Percentiles rank a stretch among this genome's conserved stretches.
These are phyloP conservation scores for Frankliniella fusca DNA, from an alignment of 2,888 invertebrate genomes.

Conservation along the genomic window DNA sequence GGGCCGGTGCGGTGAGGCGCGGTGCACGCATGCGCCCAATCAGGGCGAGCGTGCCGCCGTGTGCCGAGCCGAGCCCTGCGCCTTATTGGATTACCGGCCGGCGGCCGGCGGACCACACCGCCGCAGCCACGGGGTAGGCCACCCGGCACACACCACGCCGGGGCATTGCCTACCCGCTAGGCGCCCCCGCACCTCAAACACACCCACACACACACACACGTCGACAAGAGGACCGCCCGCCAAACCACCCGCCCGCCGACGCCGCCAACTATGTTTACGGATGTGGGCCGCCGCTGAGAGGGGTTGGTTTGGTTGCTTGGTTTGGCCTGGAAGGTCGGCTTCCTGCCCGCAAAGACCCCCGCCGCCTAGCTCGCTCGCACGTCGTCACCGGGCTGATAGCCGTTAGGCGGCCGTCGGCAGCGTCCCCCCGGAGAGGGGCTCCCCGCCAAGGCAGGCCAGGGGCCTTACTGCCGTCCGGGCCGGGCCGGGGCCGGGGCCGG, in stretches of 20 bases:
- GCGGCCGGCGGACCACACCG: background rate
- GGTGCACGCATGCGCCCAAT: background rate
- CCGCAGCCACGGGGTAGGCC: background rate
- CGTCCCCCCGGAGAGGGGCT: background rate
- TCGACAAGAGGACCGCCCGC: background rate
- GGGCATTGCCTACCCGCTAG: background rate
- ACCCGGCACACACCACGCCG: background rate
- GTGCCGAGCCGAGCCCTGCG: background rate
- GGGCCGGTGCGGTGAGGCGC: background rate
- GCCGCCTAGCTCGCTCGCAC: too few relatives aligned
- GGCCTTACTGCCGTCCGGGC: too few relatives aligned
- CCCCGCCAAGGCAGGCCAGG: too few relatives aligned
- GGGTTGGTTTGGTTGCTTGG: background rate
- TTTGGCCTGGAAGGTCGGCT: background rate
- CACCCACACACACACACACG: background rate
- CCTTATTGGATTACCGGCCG: background rate
- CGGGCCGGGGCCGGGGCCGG: too few relatives aligned
- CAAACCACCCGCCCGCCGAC: background rate
- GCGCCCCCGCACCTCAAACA: background rate
- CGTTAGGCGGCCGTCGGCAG: background rate
- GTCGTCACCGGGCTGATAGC: too few relatives aligned
- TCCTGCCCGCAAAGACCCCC: background rate
- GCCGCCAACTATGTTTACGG: background rate
- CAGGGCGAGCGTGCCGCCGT: background rate
- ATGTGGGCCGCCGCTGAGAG: background rate